Evolutionary conservation across 2,113 vertebrate genomes (phyloP), one percentile per base, ranked within the genome.

Genomic region (Microtus oregoni): DNA sequence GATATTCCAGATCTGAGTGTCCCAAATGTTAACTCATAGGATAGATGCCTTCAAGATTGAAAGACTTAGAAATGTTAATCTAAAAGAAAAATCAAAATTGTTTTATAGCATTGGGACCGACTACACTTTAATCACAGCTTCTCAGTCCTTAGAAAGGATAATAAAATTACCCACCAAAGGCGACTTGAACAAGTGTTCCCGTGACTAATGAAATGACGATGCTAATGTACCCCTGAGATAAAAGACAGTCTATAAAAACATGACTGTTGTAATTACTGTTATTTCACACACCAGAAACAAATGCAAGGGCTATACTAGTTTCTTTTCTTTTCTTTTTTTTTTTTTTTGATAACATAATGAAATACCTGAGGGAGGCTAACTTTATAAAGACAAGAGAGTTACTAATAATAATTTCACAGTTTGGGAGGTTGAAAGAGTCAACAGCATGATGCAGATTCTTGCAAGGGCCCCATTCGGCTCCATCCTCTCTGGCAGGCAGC

Each of bases 111-210:
- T 89, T 85, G 68, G 41, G 20, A 70, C 85, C 19, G 19, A 87
- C 19, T 72, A 1, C 22, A 77, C 63, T 89, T 96, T 26, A 30
- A n/a, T 68, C 70, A 12, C 19, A 92, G 65, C 58, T 89, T 86
- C 68, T 95, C 58, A 13, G 41, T 61, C 15, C 81, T 52, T 87
- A 94, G 55, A 92, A 91, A 68, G 10, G 28, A 20, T 94, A 90
- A 89, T 79, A 81, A 94, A 95, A 81, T 85, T 75, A 89, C 20
- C 20, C 52, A 61, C 15, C 4, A 19, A 77, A 86, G 5, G 35
- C 52, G 58, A 55, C 61, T 65, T 94, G 32, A 76, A 87, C 78
- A 81, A 90, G 38, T 72, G 30, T 90, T 87, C 26, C 44, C 32
- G 81, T 61, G 63, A 85, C 11, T 88, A 67, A 76, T 72, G 86